phyloP scores from a whole-genome alignment of 2,113 vertebrate species.

The Cynopterus brachyotis region DNA sequence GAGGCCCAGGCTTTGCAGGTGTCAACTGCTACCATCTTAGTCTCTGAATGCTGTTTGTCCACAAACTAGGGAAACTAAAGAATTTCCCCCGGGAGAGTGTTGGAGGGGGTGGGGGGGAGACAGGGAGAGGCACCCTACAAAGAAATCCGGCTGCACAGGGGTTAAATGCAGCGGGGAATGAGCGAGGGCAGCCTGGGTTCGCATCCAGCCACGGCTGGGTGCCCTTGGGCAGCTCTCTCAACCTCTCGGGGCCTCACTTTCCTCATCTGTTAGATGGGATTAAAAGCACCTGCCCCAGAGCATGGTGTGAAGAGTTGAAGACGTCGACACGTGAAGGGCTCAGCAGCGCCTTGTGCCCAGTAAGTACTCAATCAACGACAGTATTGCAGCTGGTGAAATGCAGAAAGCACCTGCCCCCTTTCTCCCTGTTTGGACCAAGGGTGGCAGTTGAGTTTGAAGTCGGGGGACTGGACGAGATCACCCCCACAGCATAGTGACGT shows the following conservation, averaged over 20 bases:
- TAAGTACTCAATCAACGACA: accelerated
- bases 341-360: accelerated
- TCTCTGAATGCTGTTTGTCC: not conserved
- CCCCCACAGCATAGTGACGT: not conserved
- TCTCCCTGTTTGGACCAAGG: not conserved
- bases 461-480: not conserved
- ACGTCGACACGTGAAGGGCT: not conserved
- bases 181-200: not conserved
- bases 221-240: not conserved
- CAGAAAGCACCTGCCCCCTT: no score
- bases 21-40: not conserved
- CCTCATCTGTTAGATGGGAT: not conserved
- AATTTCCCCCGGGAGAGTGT: not conserved
- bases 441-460: not conserved
- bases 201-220: not conserved
- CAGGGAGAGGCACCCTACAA: not conserved
- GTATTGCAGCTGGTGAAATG: no score
- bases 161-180: not conserved
- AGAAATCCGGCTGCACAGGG: not conserved
- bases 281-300: not conserved
- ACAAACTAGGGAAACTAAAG: not conserved
- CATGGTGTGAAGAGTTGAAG: not conserved
- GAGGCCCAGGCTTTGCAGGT: not conserved
- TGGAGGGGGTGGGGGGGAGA: not conserved
- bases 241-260: not conserved